Evolutionary conservation across 53 echinoderm and acorn worm species (phyloP), one percentile per base, ranked within the genome.

Genomic region (Apostichopus leukothele): DNA sequence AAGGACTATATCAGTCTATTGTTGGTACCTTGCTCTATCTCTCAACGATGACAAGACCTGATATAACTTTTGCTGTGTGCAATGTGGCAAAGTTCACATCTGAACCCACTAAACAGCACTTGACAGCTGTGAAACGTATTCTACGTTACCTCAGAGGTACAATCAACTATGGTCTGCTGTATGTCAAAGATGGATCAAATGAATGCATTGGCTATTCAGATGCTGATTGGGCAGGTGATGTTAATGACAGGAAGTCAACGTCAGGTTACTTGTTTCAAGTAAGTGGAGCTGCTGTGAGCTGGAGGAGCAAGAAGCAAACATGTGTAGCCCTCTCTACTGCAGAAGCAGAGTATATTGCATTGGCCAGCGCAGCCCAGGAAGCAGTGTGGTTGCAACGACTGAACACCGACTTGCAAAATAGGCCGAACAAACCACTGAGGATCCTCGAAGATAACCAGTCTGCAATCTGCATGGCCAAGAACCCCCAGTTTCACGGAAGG

Each of bases 21-120:
- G 81, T 80, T 10, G 81, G 81, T 4, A 52, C 16, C 21, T 55
- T 80, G 53, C 53, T 80, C 4, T 80, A 80, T 53, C 13, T 80
- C 5, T 80, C 81, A 52, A 80, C 52, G 16, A 80, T 80, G 81
- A 80, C 81, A 52, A 10, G 81, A 53, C 81, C 81, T 19, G 81
- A 80, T 51, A 80, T 80, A 52, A 51, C 81, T 5, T 80, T 52
- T 80, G 81, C 81, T 53, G 81, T 80, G 9, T 16, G 81, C 81
- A 52, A 80, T 25, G 25, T 25, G 25, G 25, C 25, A 25, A 25
- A 25, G 25, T 25, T 25, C 25, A 25, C 25, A 25, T 80, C 79
- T 39, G 26, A 78, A 27, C 79, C 79, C 8, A 78, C 79, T 0
- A 78, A 78, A 51, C 79, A 78, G 50, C 79, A 78, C 18, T 0